phyloP scores from a whole-genome alignment of 37 sponge, comb jelly and placozoan genomes.

The Lycopodina hypogea region DNA sequence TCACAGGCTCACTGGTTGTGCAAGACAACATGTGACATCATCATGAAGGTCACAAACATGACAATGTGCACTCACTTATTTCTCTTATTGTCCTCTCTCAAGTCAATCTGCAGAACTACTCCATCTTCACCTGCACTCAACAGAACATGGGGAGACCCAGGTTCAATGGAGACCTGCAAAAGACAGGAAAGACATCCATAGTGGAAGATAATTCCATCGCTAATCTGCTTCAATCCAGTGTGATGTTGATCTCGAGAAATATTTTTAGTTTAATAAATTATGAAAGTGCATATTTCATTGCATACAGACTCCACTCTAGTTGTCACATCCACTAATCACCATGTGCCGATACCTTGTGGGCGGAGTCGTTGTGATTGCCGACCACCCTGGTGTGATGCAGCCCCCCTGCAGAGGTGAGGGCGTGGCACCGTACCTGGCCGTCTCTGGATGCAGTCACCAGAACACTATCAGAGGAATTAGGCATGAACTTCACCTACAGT shows the following conservation, averaged over 20 bases:
- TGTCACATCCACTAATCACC: too few species aligned
- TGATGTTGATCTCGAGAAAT: too few species aligned
- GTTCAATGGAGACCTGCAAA: conserved; percentile 64
- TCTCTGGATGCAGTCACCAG: conserved; percentile 87
- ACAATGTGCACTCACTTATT: conserved; percentile 23
- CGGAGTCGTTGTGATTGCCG: conserved; percentile 81
- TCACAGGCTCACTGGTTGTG: too few species aligned
- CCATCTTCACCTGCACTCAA: conserved; percentile 94
- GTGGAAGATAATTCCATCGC: too few species aligned
- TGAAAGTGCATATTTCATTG: too few species aligned
- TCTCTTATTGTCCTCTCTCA: conserved; percentile 51
- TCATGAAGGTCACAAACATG: too few species aligned
- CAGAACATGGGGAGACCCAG: conserved; percentile 72
- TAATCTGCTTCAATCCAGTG: too few species aligned
- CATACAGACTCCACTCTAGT: too few species aligned
- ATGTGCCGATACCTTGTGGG: conserved; percentile 82
- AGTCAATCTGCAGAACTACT: conserved; percentile 72
- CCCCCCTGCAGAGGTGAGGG: conserved; percentile 52
- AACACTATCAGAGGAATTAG: conserved; percentile 51
- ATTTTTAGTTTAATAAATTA: too few species aligned
- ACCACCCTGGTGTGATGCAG: conserved; percentile 57
- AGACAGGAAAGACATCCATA: neutral
- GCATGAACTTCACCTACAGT: conserved; percentile 87
- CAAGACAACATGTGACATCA: too few species aligned
- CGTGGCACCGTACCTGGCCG: conserved; percentile 71